Evolutionary conservation across 1,140 invertebrate genomes (phyloP).

Genomic region (Saccostrea cuccullata): DNA sequence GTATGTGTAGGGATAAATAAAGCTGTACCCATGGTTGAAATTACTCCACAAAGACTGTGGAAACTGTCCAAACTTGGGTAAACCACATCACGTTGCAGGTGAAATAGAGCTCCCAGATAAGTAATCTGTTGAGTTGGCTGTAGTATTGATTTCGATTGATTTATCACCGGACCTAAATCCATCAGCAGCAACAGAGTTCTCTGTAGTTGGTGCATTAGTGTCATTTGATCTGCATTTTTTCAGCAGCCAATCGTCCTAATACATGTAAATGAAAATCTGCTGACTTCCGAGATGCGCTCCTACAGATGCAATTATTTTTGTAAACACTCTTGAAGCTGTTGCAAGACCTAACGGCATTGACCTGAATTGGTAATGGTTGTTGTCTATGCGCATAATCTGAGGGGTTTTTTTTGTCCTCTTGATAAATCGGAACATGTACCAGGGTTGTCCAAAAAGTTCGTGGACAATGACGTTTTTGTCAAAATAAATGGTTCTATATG

Average conservation of each 20-base stretch:
- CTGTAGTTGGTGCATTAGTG: not conserved
- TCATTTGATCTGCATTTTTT: not conserved
- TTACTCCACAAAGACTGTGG: too few species aligned
- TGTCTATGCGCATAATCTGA: constrained; percentile 26
- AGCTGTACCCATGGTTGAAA: not conserved
- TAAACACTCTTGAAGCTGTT: constrained; percentile 41
- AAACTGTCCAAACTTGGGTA: too few species aligned
- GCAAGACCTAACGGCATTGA: constrained; percentile 40
- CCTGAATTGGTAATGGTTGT: constrained; percentile 31
- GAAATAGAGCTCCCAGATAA: too few species aligned
- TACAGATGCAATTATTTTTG: constrained; percentile 43
- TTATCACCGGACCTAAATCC: constrained; percentile 2
- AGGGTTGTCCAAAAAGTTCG: too few species aligned
- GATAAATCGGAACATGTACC: constrained; percentile 42
- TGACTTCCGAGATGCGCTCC: not conserved
- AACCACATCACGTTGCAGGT: too few species aligned
- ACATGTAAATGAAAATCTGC: constrained; percentile 39
- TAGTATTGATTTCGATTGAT: not conserved
- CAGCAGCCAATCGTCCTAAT: constrained; percentile 52
- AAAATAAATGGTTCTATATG: too few species aligned
- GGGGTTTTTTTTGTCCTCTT: constrained; percentile 22
- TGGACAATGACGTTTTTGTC: too few species aligned
- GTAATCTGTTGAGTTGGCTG: not conserved
- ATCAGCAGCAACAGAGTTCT: not conserved
- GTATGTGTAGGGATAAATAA: too few species aligned